These are phyloP conservation scores for Mus minutoides DNA, from an alignment of 2,797 vertebrate genomes.

Conservation along the genomic window DNA sequence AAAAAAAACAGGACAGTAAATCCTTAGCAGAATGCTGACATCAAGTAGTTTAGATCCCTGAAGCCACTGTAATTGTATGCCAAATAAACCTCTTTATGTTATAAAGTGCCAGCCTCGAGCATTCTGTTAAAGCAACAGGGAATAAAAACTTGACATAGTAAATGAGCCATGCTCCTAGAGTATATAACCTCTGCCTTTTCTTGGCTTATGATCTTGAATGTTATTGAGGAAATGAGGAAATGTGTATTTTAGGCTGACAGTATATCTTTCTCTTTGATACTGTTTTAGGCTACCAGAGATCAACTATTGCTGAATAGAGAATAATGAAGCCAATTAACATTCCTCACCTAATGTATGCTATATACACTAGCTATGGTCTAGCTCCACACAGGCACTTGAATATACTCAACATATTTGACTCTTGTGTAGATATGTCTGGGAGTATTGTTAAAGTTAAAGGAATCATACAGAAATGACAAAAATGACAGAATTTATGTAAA, in stretches of 20 bases:
- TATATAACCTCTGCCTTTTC: rapidly evolving
- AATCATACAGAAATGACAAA: not conserved
- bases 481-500: not conserved
- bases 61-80: not conserved
- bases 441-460: not conserved
- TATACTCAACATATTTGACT: not conserved
- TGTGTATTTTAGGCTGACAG: not conserved
- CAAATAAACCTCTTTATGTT: not conserved
- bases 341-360: not conserved
- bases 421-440: no score
- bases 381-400: not conserved
- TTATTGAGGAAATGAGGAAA: not conserved
- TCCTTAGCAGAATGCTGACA: not conserved
- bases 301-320: not conserved
- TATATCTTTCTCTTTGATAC: not conserved
- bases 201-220: not conserved
- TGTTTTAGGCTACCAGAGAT: not conserved
- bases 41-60: not conserved
- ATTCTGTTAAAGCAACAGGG: not conserved
- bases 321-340: not conserved
- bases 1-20: not conserved
- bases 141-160: not conserved
- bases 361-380: not conserved
- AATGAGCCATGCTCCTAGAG: no score
- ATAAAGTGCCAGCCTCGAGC: not conserved